A percentile compares a stretch with the other conserved stretches of the same genome.
Evolutionary conservation across 2,113 vertebrate genomes (phyloP).

Genomic region (Rhabdomys dilectus): DNA sequence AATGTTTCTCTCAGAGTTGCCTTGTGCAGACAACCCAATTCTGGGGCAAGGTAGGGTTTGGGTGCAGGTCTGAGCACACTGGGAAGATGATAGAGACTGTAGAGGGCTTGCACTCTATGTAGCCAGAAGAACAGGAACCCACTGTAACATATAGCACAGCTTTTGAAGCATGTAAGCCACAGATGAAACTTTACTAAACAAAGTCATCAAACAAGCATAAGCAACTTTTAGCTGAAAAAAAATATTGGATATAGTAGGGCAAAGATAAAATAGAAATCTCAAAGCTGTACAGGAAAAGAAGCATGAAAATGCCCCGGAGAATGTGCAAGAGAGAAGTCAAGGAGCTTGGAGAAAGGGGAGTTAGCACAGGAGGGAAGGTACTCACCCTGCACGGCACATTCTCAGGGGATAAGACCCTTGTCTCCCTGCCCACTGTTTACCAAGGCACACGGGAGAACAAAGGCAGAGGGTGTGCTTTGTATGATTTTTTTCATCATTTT

Average conservation of each 20-base stretch:
- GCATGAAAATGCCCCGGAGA: background rate
- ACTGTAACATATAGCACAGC: background rate
- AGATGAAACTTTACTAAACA: background rate
- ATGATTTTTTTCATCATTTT: constrained; percentile 27
- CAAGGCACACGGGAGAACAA: constrained; percentile 1
- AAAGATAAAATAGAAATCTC: constrained; percentile 54
- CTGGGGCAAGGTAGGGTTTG: background rate
- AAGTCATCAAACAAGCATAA: constrained; percentile 36
- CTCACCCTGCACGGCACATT: fast-evolving
- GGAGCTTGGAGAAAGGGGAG: background rate
- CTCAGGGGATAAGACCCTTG: background rate
- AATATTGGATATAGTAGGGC: background rate
- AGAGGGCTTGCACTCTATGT: background rate
- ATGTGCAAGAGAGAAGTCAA: background rate
- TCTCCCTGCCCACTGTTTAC: constrained; percentile 21
- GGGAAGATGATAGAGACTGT: too few relatives aligned
- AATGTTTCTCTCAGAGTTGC: background rate
- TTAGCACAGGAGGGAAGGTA: fast-evolving
- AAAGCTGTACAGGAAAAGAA: constrained; percentile 4
- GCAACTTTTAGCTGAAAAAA: constrained; percentile 33
- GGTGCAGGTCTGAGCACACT: background rate
- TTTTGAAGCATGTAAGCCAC: background rate
- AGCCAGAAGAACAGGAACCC: background rate
- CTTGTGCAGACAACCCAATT: background rate
- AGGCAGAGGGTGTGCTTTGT: background rate